Base-by-base conservation (phyloP, 2,113 vertebrate species). In the Eleginops maclovinus region DNA sequence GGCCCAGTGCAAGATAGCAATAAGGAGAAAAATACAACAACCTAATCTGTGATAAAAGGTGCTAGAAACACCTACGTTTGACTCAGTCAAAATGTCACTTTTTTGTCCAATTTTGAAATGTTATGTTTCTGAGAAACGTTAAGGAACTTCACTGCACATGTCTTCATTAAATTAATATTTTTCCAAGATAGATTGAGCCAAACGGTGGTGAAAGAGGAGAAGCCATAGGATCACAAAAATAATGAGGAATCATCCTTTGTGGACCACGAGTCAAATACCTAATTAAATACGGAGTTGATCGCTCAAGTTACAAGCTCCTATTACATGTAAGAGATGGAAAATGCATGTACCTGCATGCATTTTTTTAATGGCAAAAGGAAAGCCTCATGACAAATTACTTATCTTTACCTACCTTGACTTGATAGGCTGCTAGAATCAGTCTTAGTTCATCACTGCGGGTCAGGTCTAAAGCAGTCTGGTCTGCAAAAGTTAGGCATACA, bases 391-490 rank as follows among this genome's bases (percentile, higher is more conserved):
- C 17, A 58, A 31, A 17, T 0, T 1, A 56, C 9, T 44, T 17
- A 28, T 77, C 26, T 70, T 31, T 11, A 2, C 91, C 68, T 86
- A 98, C 97, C 95, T 96, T 96, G 74, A 82, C 90, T 81, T 92
- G 82, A 94, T 93, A 95, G 50, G 91, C 93, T 81, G 88, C 80
- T 58, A 99, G 91, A 71, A 96, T 88, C 26, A 93, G 92, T 50
- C 95, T 97, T 87, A 98, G 96, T 91, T 96, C 96, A 72, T 94
- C 89, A 76, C 92, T 93, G 26, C 94, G 94, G 49, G 94, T 96
- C 81, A 98, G 92, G 85, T 97, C 96, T 82, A 96, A 71, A 1
- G 95, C 93, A 0, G 94, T 96, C 91, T 97, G 96, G 83, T 94
- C 97, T 98, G 93, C 75, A 86, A 87, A 43, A 80, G 56, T 22